A percentile compares a stretch with the other conserved stretches of the same genome.
Evolutionary conservation across 2,797 vertebrate species (phyloP).

Genomic region (Manis javanica): DNA sequence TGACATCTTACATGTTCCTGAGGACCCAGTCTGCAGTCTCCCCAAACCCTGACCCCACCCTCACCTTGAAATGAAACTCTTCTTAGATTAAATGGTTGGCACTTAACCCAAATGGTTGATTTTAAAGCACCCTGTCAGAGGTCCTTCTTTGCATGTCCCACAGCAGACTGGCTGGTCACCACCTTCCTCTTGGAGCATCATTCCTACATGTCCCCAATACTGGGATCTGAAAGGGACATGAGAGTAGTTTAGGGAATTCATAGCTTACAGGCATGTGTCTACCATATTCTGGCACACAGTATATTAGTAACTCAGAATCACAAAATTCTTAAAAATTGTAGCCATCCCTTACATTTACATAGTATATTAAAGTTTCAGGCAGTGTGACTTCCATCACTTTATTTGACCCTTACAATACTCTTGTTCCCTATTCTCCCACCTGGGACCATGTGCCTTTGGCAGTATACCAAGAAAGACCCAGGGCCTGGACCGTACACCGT

Average conservation of each 20-base stretch:
- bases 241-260: background rate
- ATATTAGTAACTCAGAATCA: background rate
- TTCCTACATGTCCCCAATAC: background rate
- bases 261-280: background rate
- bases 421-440: background rate
- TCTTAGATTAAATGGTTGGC: background rate
- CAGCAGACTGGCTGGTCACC: background rate
- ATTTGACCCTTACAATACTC: background rate
- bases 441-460: background rate
- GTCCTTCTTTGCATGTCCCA: background rate
- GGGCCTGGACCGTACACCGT: background rate
- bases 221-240: background rate
- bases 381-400: background rate
- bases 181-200: background rate
- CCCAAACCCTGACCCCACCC: background rate
- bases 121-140: background rate
- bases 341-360: background rate
- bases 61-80: conserved; percentile 17
- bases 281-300: too few species aligned
- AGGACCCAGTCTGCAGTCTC: background rate
- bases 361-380: background rate
- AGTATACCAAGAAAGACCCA: background rate
- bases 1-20: background rate
- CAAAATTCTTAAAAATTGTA: background rate
- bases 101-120: background rate